Conservation (phyloP, 2,113 vertebrate species). For the Noctilio leporinus region DNA sequence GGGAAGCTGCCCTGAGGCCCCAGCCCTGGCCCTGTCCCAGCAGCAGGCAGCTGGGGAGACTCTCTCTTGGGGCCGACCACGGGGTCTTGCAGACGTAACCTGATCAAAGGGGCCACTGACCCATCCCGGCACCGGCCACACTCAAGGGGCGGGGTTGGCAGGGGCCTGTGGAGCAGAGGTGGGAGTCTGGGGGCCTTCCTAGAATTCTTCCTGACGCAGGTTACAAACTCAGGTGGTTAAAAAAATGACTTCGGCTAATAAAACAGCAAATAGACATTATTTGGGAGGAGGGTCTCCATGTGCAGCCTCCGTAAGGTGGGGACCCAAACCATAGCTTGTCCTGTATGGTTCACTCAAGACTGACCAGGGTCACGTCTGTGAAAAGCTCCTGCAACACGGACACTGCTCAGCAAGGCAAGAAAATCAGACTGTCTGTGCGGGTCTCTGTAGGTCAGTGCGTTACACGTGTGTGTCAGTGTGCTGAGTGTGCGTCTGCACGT, state of each 20-base stretch:
- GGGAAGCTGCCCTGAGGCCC: background rate
- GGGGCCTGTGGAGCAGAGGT: fast-evolving
- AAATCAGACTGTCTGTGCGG: background rate
- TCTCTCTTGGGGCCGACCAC: fast-evolving
- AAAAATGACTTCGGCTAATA: background rate
- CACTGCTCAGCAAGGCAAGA: background rate
- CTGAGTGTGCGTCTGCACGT: fast-evolving
- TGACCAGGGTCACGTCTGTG: background rate
- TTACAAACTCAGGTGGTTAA: background rate
- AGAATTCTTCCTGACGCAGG: background rate
- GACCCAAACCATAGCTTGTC: fast-evolving
- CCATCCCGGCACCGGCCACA: fast-evolving
- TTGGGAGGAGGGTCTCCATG: background rate
- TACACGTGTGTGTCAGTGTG: fast-evolving
- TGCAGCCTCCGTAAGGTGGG: background rate
- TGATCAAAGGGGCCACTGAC: background rate
- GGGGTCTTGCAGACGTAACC: background rate
- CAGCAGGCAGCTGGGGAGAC: background rate
- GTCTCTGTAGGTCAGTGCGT: too few species aligned
- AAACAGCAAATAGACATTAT: background rate
- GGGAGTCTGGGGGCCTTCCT: background rate
- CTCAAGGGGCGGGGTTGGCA: too few species aligned
- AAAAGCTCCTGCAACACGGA: too few species aligned
- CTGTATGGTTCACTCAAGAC: fast-evolving
- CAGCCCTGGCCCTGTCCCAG: background rate